Conservation (phyloP, 1,140 invertebrate genomes). For the Cyclina sinensis region DNA sequence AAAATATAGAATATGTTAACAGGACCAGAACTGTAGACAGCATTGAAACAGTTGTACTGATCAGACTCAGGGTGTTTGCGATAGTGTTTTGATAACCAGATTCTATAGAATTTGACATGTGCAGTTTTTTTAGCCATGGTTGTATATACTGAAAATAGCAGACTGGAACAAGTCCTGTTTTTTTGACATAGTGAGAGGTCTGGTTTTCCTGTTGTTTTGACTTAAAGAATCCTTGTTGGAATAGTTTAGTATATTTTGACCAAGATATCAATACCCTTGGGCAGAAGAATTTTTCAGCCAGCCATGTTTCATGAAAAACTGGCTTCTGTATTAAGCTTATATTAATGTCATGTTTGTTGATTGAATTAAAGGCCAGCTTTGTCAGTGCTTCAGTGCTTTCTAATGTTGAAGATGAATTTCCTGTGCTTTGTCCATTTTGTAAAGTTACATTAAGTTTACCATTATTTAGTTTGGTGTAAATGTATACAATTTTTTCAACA, state of each 20-base stretch:
- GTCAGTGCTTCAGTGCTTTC: too few species aligned
- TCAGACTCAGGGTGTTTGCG: not conserved
- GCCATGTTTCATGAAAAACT: not conserved
- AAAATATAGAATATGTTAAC: conserved; percentile 17
- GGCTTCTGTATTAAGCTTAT: not conserved
- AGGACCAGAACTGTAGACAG: not conserved
- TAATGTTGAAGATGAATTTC: not conserved
- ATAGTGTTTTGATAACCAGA: not conserved
- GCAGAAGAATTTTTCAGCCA: conserved; percentile 2
- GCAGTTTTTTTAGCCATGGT: not conserved
- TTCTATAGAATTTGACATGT: not conserved
- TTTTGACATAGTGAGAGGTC: not conserved
- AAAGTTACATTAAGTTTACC: not conserved
- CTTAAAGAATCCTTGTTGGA: not conserved
- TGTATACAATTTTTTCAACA: not conserved
- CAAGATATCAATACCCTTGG: not conserved
- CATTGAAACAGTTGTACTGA: conserved; percentile 4
- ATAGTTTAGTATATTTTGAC: not conserved
- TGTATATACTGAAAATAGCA: not conserved
- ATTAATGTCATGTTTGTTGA: not conserved
- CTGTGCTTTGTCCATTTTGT: not conserved
- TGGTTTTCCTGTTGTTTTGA: not conserved
- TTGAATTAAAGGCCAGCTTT: not conserved
- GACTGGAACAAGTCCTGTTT: not conserved
- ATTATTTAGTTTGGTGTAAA: not conserved